Conservation (phyloP, 1,140 invertebrate genomes). For the Drosophila orosa region DNA sequence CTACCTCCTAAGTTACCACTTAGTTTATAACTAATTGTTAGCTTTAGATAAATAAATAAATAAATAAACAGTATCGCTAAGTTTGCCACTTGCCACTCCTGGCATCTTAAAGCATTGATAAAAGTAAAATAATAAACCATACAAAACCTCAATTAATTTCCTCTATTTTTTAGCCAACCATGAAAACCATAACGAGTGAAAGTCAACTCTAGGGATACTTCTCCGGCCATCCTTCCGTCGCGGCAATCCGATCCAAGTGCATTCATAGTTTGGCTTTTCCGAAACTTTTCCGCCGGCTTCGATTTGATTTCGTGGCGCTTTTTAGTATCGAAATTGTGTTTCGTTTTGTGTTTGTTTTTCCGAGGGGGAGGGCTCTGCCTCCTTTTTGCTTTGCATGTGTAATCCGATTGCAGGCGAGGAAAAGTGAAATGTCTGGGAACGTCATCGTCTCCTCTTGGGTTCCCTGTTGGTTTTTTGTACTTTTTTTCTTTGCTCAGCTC, state of each 20-base stretch:
- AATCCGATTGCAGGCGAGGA: slow-evolving; percentile 63
- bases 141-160: not conserved
- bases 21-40: too few species aligned
- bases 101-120: not conserved
- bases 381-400: slow-evolving; percentile 48
- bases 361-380: not conserved
- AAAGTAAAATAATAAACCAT: not conserved
- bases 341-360: slow-evolving; percentile 36
- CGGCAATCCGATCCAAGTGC: slow-evolving; percentile 27
- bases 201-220: not conserved
- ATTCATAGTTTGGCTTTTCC: slow-evolving; percentile 21
- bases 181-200: not conserved
- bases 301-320: slow-evolving; percentile 47
- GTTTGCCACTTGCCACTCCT: too few species aligned
- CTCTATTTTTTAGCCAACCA: not conserved
- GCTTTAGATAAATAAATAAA: too few species aligned
- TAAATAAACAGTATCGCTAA: too few species aligned
- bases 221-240: not conserved
- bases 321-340: slow-evolving; percentile 53
- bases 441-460: slow-evolving; percentile 33
- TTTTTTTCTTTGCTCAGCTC: not conserved
- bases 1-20: too few species aligned
- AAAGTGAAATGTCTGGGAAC: slow-evolving; percentile 46
- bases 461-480: not conserved
- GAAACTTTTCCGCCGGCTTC: slow-evolving; percentile 18